A percentile compares a stretch with the other conserved stretches of the same genome.
These are phyloP conservation scores for Bradysia coprophila DNA, from an alignment of 1,140 invertebrate species.

Conservation along the genomic window DNA sequence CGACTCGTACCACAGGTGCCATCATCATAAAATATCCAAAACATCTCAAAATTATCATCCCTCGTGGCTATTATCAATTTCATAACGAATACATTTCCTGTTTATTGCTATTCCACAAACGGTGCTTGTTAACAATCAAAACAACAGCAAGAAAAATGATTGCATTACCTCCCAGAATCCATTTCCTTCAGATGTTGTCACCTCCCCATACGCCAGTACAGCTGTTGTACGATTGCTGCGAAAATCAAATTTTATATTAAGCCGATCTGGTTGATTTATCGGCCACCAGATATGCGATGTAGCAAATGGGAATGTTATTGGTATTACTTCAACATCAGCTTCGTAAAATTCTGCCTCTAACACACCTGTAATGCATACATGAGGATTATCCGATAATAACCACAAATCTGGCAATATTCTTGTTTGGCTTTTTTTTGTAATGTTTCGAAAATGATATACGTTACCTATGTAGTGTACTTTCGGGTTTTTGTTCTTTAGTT, in stretches of 20 bases:
- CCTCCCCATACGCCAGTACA: conserved; percentile 66
- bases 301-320: conserved; percentile 80
- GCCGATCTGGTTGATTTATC: conserved; percentile 42
- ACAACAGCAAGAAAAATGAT: neutral
- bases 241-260: conserved; percentile 74
- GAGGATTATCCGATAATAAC: neutral
- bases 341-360: conserved; percentile 66
- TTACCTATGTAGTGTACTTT: conserved; percentile 60
- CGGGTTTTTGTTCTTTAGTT: conserved; percentile 58
- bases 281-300: conserved; percentile 76
- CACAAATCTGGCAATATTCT: no score
- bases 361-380: conserved; percentile 34
- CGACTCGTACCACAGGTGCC: no score
- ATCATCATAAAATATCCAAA: no score
- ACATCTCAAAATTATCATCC: no score
- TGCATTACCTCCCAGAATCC: conserved; percentile 83
- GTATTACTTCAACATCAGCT: conserved; percentile 67
- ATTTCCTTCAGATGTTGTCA: conserved; percentile 43
- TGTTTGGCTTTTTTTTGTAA: no score
- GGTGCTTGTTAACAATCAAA: neutral
- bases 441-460: no score
- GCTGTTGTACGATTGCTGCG: conserved; percentile 67
- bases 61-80: no score
- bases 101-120: no score
- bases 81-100: no score